Evolutionary conservation across 2,113 vertebrate genomes (phyloP).

Genomic region (Trematomus loennbergii): DNA sequence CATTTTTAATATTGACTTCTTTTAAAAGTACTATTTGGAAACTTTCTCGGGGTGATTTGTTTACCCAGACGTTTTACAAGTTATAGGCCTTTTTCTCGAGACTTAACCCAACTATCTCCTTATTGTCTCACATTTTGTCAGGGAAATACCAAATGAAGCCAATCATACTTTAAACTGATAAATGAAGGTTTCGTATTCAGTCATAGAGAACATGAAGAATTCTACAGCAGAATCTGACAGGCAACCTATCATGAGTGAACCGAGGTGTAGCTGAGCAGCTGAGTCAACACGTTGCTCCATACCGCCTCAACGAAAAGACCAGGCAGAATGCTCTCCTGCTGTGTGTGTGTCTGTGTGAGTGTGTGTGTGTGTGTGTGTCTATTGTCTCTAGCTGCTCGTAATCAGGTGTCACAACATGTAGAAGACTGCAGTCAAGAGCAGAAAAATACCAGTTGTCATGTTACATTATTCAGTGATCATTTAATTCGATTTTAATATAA

Average conservation of each 20-base stretch:
- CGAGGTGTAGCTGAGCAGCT: slow-evolving; percentile 67
- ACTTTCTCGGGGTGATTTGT: neutral
- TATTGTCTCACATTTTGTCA: neutral
- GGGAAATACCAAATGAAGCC: neutral
- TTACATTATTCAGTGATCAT: neutral
- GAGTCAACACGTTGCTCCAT: slow-evolving; percentile 73
- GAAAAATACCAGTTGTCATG: neutral
- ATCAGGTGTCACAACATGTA: slow-evolving; percentile 66
- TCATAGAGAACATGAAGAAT: slow-evolving; percentile 9
- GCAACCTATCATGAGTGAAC: slow-evolving; percentile 26
- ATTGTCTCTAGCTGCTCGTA: slow-evolving; percentile 21
- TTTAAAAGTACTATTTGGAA: neutral
- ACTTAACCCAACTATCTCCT: too few relatives aligned
- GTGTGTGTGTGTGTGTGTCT: slow-evolving; percentile 31
- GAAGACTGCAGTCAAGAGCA: slow-evolving; percentile 12
- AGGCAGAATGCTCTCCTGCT: slow-evolving; percentile 69
- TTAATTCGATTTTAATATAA: neutral
- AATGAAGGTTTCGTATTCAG: slow-evolving; percentile 1
- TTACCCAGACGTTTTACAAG: too few relatives aligned
- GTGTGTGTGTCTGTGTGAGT: slow-evolving; percentile 39
- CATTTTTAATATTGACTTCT: neutral
- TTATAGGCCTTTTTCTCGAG: too few relatives aligned
- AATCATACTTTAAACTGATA: neutral
- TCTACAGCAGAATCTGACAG: slow-evolving; percentile 10
- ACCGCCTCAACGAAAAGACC: slow-evolving; percentile 48